Evolutionary conservation across 2,113 vertebrate species (phyloP).

Genomic region (Barnardius zonarius): DNA sequence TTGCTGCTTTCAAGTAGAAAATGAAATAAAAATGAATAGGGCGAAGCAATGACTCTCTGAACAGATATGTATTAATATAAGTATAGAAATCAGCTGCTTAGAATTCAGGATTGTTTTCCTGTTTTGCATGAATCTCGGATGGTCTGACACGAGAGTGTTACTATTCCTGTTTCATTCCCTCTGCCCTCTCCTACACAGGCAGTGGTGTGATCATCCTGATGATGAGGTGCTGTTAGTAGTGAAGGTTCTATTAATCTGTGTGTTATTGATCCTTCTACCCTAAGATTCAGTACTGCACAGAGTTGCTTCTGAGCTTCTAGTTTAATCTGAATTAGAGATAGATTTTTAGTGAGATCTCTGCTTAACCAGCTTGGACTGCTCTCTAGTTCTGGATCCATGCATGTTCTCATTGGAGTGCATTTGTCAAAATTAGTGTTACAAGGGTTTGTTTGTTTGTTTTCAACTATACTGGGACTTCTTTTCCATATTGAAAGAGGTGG

Average conservation of each 20-base stretch:
- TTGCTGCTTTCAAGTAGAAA: neutral
- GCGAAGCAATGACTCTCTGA: neutral
- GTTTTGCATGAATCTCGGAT: neutral
- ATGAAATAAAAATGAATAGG: neutral
- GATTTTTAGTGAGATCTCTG: neutral
- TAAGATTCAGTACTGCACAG: fast-evolving
- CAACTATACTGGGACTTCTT: neutral
- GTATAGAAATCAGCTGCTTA: neutral
- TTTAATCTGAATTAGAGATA: neutral
- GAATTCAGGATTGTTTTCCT: neutral
- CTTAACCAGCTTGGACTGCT: neutral
- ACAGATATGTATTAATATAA: neutral
- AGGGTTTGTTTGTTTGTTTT: neutral
- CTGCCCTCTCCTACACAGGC: neutral
- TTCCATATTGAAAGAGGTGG: neutral
- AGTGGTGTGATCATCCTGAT: neutral
- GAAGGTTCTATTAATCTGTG: neutral
- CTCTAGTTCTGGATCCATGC: neutral
- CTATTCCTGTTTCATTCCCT: neutral
- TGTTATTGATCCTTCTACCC: neutral
- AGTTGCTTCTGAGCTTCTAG: neutral
- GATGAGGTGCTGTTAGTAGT: neutral
- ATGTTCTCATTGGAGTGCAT: neutral
- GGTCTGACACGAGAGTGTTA: neutral
- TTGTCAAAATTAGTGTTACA: neutral